Percentiles rank a stretch among this genome's conserved stretches.
These are phyloP conservation scores for Drosophila peninsularis DNA, from an alignment of 2,888 invertebrate genomes.

Conservation along the genomic window DNA sequence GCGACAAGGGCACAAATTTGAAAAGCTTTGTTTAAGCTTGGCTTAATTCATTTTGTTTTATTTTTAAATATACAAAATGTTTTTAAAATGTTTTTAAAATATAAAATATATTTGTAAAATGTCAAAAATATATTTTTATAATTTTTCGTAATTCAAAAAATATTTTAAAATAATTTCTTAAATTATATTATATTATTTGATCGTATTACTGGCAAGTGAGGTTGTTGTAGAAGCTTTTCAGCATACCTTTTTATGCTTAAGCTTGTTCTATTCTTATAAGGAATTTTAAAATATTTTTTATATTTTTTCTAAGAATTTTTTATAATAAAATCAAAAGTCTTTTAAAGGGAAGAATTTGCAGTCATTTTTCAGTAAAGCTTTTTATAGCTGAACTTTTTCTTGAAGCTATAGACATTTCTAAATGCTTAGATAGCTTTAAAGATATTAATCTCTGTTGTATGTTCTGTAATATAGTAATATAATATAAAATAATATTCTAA, in stretches of 20 bases:
- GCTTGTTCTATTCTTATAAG: not conserved
- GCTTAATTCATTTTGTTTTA: not conserved
- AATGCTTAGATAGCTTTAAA: not conserved
- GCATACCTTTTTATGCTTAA: not conserved
- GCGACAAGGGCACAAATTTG: no score
- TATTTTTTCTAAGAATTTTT: not conserved
- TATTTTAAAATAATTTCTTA: not conserved
- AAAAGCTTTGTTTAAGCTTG: not conserved
- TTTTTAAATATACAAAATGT: not conserved
- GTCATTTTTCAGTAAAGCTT: not conserved
- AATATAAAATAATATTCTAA: no score
- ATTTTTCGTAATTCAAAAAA: no score
- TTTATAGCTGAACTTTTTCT: not conserved
- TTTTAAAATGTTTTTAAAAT: no score
- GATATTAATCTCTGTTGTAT: no score
- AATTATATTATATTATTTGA: not conserved
- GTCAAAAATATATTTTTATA: no score
- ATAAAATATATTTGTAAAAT: no score
- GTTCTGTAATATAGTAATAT: no score
- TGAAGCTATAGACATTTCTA: not conserved
- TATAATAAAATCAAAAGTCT: not conserved
- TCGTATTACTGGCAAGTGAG: not conserved
- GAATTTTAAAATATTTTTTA: no score
- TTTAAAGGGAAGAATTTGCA: not conserved
- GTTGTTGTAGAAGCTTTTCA: not conserved